A percentile compares a stretch with the other conserved stretches of the same genome.
Evolutionary conservation across 92 coral and sea anemone species (phyloP).

Genomic region (Micromussa lordhowensis): DNA sequence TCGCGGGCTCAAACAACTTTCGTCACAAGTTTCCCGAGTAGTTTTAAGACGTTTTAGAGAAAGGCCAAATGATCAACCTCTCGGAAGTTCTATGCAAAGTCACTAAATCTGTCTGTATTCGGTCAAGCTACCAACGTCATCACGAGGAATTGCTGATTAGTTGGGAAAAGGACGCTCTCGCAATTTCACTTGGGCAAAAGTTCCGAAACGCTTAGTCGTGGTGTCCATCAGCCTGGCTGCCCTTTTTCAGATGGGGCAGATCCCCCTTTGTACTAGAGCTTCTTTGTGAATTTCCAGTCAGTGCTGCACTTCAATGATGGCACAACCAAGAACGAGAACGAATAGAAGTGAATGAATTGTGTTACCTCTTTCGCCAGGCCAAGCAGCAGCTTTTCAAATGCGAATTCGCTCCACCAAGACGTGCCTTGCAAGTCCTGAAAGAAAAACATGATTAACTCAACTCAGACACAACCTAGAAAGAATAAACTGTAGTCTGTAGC

Average conservation of each 20-base stretch:
- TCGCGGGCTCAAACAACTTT: not conserved
- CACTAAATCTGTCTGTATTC: not conserved
- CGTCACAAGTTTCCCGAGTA: too few species aligned
- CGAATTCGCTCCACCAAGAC: constrained; percentile 61
- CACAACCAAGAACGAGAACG: not conserved
- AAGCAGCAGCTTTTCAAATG: constrained; percentile 61
- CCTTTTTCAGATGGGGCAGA: not conserved
- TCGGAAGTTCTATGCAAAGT: not conserved
- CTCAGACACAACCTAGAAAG: not conserved
- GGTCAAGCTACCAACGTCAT: too few species aligned
- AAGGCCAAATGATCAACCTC: not conserved
- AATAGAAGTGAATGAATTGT: too few species aligned
- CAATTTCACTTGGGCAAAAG: not conserved
- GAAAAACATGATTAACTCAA: not conserved
- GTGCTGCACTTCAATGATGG: not conserved
- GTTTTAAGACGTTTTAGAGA: too few species aligned
- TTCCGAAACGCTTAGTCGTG: not conserved
- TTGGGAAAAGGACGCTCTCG: not conserved
- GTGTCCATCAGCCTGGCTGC: not conserved
- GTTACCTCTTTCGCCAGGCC: constrained; percentile 71
- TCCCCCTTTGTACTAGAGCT: not conserved
- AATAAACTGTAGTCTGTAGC: too few species aligned
- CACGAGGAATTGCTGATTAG: not conserved
- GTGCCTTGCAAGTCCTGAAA: constrained; percentile 43
- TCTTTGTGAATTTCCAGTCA: not conserved